Conservation (phyloP, 2,797 vertebrate species). For the Pteronotus mesoamericanus region DNA sequence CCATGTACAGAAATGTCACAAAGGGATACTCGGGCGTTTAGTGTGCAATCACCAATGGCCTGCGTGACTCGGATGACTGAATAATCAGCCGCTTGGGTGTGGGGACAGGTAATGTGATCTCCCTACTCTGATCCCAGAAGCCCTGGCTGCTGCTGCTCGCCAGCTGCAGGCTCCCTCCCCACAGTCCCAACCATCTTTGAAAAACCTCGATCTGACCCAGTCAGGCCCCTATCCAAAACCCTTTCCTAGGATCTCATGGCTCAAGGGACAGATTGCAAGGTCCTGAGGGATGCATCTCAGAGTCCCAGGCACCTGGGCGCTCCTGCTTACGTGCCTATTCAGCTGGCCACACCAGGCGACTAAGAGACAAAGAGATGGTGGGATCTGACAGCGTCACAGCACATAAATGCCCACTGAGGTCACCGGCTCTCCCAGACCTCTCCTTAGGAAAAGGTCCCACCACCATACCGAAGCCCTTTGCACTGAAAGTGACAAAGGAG, state of each 20-base stretch:
- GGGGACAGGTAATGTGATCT: too few relatives aligned
- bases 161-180: neutral
- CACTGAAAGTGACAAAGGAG: too few relatives aligned
- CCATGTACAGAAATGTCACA: neutral
- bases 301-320: neutral
- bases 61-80: neutral
- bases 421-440: neutral
- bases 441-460: too few relatives aligned
- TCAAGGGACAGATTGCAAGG: neutral
- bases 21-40: too few relatives aligned
- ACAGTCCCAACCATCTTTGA: neutral
- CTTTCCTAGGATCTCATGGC: neutral
- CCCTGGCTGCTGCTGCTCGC: neutral
- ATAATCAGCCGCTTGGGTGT: neutral
- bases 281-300: neutral
- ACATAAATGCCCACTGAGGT: neutral
- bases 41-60: neutral
- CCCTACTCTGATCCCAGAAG: neutral
- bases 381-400: neutral
- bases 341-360: neutral
- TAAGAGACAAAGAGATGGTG: neutral
- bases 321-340: neutral
- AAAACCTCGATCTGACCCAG: neutral
- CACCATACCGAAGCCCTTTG: rapidly evolving
- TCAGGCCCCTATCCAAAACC: neutral